Percentiles rank a stretch among this genome's conserved stretches.
Conservation (phyloP, 2,113 vertebrate genomes). For the Crotalus viridis region DNA sequence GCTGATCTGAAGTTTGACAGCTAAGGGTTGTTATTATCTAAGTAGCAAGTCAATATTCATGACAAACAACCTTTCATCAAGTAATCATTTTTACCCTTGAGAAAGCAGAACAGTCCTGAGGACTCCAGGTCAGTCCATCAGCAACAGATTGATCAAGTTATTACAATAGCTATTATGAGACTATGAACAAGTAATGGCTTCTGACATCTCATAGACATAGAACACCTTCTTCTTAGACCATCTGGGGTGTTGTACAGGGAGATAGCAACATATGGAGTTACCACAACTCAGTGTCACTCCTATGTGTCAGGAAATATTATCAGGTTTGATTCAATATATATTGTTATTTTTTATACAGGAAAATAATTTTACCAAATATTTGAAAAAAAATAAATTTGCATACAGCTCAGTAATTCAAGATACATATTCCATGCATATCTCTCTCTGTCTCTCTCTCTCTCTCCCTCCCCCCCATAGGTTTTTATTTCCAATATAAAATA, state of each 20-base stretch:
- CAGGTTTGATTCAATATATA: neutral
- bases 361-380: constrained; percentile 47
- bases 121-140: constrained; percentile 66
- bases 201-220: constrained; percentile 51
- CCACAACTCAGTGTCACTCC: neutral
- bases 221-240: constrained; percentile 3
- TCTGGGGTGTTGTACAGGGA: neutral
- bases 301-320: neutral
- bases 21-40: constrained; percentile 55
- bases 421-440: constrained; percentile 52
- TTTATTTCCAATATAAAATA: constrained; percentile 79
- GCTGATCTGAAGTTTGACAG: constrained; percentile 59
- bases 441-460: too few species aligned
- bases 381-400: constrained; percentile 54
- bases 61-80: constrained; percentile 70
- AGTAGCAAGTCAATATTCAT: constrained; percentile 67
- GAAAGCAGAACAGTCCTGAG: constrained; percentile 61
- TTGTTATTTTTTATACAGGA: neutral
- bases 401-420: constrained; percentile 46
- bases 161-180: constrained; percentile 68
- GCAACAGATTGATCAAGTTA: constrained; percentile 64
- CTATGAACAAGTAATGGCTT: constrained; percentile 56
- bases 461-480: constrained; percentile 50
- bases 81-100: constrained; percentile 70
- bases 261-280: neutral